A percentile compares a stretch with the other conserved stretches of the same genome.
Evolutionary conservation across 2,888 invertebrate species (phyloP).

Genomic region (Steinernema hermaphroditum): DNA sequence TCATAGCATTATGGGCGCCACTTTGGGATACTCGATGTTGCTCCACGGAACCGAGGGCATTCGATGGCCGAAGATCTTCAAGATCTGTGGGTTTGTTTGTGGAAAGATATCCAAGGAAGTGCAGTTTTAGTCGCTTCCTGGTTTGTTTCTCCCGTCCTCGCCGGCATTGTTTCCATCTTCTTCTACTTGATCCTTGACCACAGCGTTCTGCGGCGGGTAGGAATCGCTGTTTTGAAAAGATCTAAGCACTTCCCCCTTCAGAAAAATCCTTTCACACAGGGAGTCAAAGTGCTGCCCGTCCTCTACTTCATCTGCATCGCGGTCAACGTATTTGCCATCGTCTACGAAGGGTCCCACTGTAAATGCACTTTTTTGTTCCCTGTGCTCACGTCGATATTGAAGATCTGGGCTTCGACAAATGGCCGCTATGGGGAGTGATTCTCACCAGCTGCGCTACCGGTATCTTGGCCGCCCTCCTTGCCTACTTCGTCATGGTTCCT

Average conservation of each 20-base stretch:
- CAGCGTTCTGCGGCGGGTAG: slow-evolving; percentile 74
- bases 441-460: slow-evolving; percentile 72
- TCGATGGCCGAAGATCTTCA: slow-evolving; percentile 80
- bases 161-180: slow-evolving; percentile 82
- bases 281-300: slow-evolving; percentile 82
- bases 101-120: background rate
- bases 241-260: too few relatives aligned
- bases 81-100: slow-evolving; percentile 70
- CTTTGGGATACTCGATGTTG: slow-evolving; percentile 92
- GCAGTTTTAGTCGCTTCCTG: slow-evolving; percentile 80
- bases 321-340: slow-evolving; percentile 89
- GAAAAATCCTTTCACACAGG: slow-evolving; percentile 68
- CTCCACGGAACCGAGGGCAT: slow-evolving; percentile 83
- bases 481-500: slow-evolving; percentile 74
- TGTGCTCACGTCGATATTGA: slow-evolving; percentile 53
- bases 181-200: slow-evolving; percentile 81
- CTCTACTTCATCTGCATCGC: slow-evolving; percentile 90
- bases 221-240: too few relatives aligned
- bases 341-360: slow-evolving; percentile 78
- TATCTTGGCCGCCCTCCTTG: slow-evolving; percentile 72
- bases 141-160: slow-evolving; percentile 92
- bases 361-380: background rate
- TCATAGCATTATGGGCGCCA: slow-evolving; percentile 91
- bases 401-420: slow-evolving; percentile 86
- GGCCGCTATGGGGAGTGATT: slow-evolving; percentile 75